Conservation (phyloP, 2,113 vertebrate species). For the Mustelus asterias region DNA sequence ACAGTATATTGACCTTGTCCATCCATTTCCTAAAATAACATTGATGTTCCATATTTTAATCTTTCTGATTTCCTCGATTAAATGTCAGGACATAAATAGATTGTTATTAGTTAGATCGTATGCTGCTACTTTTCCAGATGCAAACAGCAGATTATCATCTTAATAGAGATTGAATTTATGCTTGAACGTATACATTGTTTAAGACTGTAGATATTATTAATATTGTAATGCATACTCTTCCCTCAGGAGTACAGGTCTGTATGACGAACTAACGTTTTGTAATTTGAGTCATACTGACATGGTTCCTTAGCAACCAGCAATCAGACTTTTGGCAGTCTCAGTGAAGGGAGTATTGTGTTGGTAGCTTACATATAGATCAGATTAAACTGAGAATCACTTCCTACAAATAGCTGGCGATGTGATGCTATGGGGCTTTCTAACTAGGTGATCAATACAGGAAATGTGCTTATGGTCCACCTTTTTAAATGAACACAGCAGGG, state of each 20-base stretch:
- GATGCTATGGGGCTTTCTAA: not conserved
- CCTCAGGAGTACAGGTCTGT: not conserved
- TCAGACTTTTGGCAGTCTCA: not conserved
- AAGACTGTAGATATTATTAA: not conserved
- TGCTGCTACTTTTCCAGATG: not conserved
- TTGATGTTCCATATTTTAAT: not conserved
- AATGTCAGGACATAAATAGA: not conserved
- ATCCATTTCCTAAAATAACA: not conserved
- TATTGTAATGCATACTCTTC: not conserved
- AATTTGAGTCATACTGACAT: not conserved
- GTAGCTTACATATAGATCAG: not conserved
- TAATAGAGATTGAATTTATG: not conserved
- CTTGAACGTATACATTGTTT: not conserved
- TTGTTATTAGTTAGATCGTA: not conserved
- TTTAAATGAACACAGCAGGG: not conserved
- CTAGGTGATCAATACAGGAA: not conserved
- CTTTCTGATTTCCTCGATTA: not conserved
- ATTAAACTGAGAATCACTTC: not conserved
- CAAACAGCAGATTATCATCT: not conserved
- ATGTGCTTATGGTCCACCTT: not conserved
- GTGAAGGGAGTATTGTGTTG: not conserved
- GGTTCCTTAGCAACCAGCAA: not conserved
- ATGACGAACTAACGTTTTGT: not conserved
- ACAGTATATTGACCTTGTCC: not conserved
- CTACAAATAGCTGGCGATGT: not conserved